Evolutionary conservation across 2,113 vertebrate species (phyloP).

Genomic region (Tor tambroides): DNA sequence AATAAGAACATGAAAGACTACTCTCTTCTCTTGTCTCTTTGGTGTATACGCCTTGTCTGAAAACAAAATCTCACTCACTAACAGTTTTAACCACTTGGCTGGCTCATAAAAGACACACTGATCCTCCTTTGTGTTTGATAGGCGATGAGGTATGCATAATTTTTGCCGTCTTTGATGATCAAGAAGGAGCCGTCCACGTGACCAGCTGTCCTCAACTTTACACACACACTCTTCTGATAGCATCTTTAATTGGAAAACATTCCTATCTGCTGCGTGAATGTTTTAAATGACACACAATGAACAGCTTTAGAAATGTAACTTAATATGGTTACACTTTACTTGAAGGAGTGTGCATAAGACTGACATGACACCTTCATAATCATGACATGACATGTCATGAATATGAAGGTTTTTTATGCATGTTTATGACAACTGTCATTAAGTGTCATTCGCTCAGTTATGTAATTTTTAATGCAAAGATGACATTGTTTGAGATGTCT

Average conservation of each 20-base stretch:
- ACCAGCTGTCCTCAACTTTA: not conserved
- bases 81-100: slow-evolving; percentile 26
- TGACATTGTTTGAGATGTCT: too few species aligned
- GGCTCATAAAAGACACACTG: slow-evolving; percentile 9
- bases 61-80: slow-evolving; percentile 8
- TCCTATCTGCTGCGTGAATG: not conserved
- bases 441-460: too few species aligned
- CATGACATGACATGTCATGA: too few species aligned
- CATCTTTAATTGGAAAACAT: slow-evolving; percentile 4
- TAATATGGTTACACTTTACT: too few species aligned
- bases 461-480: too few species aligned
- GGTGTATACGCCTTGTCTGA: not conserved
- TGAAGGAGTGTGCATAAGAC: too few species aligned
- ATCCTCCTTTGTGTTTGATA: slow-evolving; percentile 17
- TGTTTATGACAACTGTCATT: too few species aligned
- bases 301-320: not conserved
- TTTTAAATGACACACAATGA: not conserved
- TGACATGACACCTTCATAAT: too few species aligned
- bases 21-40: slow-evolving; percentile 11
- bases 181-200: not conserved
- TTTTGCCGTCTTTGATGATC: slow-evolving; percentile 29
- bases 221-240: not conserved
- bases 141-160: slow-evolving; percentile 1
- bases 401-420: too few species aligned
- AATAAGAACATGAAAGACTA: slow-evolving; percentile 49